Evolutionary conservation across 1,140 invertebrate species (phyloP).

Genomic region (Paraescarpia echinospica): DNA sequence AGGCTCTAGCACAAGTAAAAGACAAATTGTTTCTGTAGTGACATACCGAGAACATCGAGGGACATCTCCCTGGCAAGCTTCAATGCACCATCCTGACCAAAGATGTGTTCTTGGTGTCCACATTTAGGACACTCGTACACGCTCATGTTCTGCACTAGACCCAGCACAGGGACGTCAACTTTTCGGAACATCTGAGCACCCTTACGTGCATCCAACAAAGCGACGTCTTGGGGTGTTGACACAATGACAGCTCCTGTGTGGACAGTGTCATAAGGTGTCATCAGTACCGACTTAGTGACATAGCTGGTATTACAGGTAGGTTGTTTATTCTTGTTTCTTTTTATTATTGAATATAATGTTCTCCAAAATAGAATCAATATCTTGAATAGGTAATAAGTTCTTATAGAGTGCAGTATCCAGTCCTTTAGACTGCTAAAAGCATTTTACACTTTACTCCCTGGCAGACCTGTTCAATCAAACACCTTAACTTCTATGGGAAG

Average conservation of each 20-base stretch:
- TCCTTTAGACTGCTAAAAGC: no score
- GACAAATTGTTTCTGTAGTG: background rate
- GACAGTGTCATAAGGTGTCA: slow-evolving; percentile 66
- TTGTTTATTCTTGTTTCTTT: no score
- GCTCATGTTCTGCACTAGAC: slow-evolving; percentile 95
- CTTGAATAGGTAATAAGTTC: no score
- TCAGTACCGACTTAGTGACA: background rate
- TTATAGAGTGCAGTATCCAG: no score
- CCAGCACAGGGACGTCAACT: slow-evolving; percentile 88
- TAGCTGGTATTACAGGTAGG: no score
- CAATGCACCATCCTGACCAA: slow-evolving; percentile 80
- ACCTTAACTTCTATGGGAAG: no score
- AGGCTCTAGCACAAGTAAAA: no score
- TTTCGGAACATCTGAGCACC: slow-evolving; percentile 93
- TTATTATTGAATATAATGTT: no score
- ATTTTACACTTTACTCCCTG: no score
- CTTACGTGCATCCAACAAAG: slow-evolving; percentile 69
- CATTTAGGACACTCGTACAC: slow-evolving; percentile 89
- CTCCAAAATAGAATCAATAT: no score
- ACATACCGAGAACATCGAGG: slow-evolving; percentile 71
- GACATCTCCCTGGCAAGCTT: slow-evolving; percentile 73
- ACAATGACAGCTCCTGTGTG: slow-evolving; percentile 81
- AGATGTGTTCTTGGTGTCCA: slow-evolving; percentile 75
- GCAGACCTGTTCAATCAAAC: no score
- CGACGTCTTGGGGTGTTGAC: slow-evolving; percentile 80